Base-by-base conservation (phyloP, 2,888 invertebrate species). In the Nomada flava region DNA sequence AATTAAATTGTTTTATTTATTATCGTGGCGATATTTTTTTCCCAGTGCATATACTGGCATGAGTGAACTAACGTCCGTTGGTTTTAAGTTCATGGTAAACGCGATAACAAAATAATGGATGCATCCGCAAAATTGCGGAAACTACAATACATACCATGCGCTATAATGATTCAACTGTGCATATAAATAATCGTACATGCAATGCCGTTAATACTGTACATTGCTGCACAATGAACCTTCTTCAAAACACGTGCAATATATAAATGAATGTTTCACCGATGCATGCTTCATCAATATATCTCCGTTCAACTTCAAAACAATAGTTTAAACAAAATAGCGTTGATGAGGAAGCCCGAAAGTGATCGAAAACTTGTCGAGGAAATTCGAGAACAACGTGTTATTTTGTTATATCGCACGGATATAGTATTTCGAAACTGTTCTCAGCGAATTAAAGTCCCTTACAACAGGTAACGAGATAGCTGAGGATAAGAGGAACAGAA, bases 391-490 rank as follows among this genome's bases (percentile, higher is more conserved):
- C 36, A 52, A 68, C 18, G n/a, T 15, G 13, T 79, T 55, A 73
- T 67, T 64, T 42, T 69, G 55, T 76, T 62, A 59, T 55, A 80
- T 80, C 82, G 60, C 82, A 80, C 76, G 80, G 52, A 69, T 80
- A 82, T 82, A 76, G 52, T 73, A 60, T 82, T 82, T 76, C 82
- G 76, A 79, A 55, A 63, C 52, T 75, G 70, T 77, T 82, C 76
- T 64, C 72, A 64, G 55, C 55, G 53, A 81, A 71, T 78, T 78
- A 75, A 79, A 75, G 67, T 62, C 57, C 76, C 73, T 80, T 78
- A 76, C 67, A 75, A 53, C 72, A 73, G 60, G 68, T 85, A 79
- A 72, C 75, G 69, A 85, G 83, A 85, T 86, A 85, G 75, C 47
- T 15, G 55, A 57, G 71, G 70, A 77, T 73, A 60, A 68, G 68